phyloP scores from a whole-genome alignment of 2,797 vertebrate species.

The Pseudotriccus pelzelni region DNA sequence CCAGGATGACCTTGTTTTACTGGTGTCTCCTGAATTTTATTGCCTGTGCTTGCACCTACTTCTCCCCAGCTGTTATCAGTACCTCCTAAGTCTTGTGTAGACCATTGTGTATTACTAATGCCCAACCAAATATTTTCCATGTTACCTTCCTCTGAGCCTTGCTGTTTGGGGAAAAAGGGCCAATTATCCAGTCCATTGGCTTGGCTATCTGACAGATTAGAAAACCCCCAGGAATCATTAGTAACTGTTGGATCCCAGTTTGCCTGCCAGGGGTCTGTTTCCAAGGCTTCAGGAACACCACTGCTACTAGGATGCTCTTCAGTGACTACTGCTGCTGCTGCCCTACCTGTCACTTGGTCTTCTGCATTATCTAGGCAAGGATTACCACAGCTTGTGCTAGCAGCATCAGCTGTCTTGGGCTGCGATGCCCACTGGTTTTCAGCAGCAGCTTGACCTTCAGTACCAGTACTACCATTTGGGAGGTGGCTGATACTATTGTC shows the following conservation, averaged over 20 bases:
- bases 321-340: neutral
- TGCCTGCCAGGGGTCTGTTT: constrained; percentile 74
- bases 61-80: constrained; percentile 56
- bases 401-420: neutral
- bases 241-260: constrained; percentile 74
- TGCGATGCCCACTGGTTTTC: neutral
- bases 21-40: constrained; percentile 31
- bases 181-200: constrained; percentile 71
- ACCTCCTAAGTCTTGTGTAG: constrained; percentile 64
- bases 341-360: constrained; percentile 18
- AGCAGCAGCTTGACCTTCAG: constrained; percentile 26
- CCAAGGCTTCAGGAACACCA: constrained; percentile 55
- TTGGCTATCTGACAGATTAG: constrained; percentile 63
- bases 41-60: constrained; percentile 12
- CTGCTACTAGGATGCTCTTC: neutral
- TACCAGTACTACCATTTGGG: neutral
- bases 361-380: constrained; percentile 18
- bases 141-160: constrained; percentile 56
- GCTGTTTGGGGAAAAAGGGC: constrained; percentile 67
- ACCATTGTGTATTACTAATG: constrained; percentile 66
- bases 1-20: constrained; percentile 30
- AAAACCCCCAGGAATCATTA: constrained; percentile 66
- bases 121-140: constrained; percentile 69
- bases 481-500: constrained; percentile 39
- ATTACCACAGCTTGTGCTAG: neutral